A percentile compares a stretch with the other conserved stretches of the same genome.
These are phyloP conservation scores for Drosophila kambysellisi DNA, from an alignment of 2,888 invertebrate genomes.

Conservation along the genomic window DNA sequence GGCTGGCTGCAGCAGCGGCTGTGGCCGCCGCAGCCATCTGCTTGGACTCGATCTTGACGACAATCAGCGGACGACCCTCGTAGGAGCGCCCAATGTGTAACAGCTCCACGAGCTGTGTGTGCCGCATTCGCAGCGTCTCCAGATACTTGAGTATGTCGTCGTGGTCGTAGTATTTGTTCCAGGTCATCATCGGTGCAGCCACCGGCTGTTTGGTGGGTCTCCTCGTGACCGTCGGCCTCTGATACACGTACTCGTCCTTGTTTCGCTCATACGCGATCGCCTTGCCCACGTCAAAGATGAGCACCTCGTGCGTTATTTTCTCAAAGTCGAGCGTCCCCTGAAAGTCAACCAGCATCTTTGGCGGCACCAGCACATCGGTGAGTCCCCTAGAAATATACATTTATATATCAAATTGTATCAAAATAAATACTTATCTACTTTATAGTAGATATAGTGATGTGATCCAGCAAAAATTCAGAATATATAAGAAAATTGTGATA, in stretches of 20 bases:
- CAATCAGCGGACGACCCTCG: slow-evolving; percentile 90
- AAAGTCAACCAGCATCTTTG: slow-evolving; percentile 86
- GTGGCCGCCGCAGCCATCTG: slow-evolving; percentile 67
- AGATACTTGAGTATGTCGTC: slow-evolving; percentile 89
- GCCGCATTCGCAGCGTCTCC: slow-evolving; percentile 88
- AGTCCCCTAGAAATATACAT: slow-evolving; percentile 83
- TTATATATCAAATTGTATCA: neutral
- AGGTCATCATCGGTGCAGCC: slow-evolving; percentile 86
- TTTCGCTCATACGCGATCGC: slow-evolving; percentile 90
- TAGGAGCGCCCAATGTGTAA: slow-evolving; percentile 90
- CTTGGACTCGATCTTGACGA: slow-evolving; percentile 88
- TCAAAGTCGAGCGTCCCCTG: slow-evolving; percentile 87
- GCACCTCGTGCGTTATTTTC: slow-evolving; percentile 88
- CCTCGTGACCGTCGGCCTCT: slow-evolving; percentile 39
- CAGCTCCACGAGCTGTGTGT: slow-evolving; percentile 89
- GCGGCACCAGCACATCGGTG: slow-evolving; percentile 91
- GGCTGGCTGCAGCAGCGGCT: slow-evolving; percentile 60
- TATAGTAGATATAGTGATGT: too few relatives aligned
- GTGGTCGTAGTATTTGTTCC: slow-evolving; percentile 90
- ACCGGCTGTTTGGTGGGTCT: slow-evolving; percentile 48
- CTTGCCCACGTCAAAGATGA: slow-evolving; percentile 91
- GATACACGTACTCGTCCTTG: slow-evolving; percentile 85
- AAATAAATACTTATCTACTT: neutral
- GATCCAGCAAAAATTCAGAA: too few relatives aligned
- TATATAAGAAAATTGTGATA: too few relatives aligned